Conservation (phyloP, 2,888 invertebrate species). For the Trachelus tabidus region DNA sequence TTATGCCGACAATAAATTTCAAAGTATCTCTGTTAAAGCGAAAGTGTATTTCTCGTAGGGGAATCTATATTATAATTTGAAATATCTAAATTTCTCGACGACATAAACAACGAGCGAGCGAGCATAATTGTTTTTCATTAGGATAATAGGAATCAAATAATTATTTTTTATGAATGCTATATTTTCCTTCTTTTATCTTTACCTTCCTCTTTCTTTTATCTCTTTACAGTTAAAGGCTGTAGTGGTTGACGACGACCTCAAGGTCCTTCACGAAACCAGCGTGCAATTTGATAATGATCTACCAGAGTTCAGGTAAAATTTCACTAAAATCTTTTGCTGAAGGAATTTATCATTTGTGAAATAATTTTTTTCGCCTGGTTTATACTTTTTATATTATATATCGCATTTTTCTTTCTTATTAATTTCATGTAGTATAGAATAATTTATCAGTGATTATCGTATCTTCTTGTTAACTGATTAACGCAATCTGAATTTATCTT, state of each 20-base stretch:
- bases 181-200: background rate
- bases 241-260: conserved; percentile 79
- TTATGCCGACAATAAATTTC: background rate
- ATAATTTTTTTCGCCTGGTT: background rate
- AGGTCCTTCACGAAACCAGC: conserved; percentile 80
- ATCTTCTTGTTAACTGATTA: background rate
- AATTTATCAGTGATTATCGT: background rate
- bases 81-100: background rate
- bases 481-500: background rate
- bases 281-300: conserved; percentile 93
- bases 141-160: too few species aligned
- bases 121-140: too few species aligned
- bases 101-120: background rate
- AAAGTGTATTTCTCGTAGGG: background rate
- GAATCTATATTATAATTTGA: background rate
- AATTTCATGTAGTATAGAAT: background rate
- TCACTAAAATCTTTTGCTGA: background rate
- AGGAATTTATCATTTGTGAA: background rate
- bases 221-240: conserved; percentile 87
- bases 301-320: conserved; percentile 86
- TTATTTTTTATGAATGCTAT: background rate
- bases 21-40: background rate
- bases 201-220: background rate
- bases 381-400: too few species aligned
- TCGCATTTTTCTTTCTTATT: background rate